Conservation (phyloP, 92 coral and sea anemone species). For the Zoanthus gigantus region DNA sequence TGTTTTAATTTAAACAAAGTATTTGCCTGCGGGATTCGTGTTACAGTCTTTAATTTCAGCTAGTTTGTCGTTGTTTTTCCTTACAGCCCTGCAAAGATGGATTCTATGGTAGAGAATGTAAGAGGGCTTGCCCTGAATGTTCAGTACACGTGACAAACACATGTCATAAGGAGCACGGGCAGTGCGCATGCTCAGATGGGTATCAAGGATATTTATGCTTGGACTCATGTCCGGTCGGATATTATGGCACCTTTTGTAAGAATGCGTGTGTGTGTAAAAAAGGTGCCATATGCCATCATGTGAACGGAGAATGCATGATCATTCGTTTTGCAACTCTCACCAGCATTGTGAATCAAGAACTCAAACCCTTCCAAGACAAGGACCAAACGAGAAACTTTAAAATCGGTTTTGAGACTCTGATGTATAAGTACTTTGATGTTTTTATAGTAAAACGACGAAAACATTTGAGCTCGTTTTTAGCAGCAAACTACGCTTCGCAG, state of each 20-base stretch:
- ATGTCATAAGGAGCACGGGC: conserved; percentile 87
- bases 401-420: conserved; percentile 74
- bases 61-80: neutral
- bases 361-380: conserved; percentile 63
- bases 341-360: conserved; percentile 60
- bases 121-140: conserved; percentile 80
- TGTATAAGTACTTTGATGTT: conserved; percentile 65
- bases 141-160: conserved; percentile 88
- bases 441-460: conserved; percentile 1
- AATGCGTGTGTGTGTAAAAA: conserved; percentile 67
- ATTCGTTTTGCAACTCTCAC: conserved; percentile 69
- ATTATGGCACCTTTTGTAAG: conserved; percentile 71
- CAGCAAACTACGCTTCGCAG: neutral
- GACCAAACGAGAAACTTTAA: conserved; percentile 75
- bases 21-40: neutral
- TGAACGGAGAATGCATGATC: conserved; percentile 78
- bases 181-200: conserved; percentile 91
- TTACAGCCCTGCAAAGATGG: conserved; percentile 88
- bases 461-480: neutral
- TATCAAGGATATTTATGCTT: conserved; percentile 88
- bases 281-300: conserved; percentile 81
- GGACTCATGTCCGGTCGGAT: conserved; percentile 77
- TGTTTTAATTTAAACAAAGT: no score
- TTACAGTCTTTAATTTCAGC: neutral
- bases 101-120: conserved; percentile 82